Conservation (phyloP, 2,888 invertebrate species). For the Cheilosia soror region DNA sequence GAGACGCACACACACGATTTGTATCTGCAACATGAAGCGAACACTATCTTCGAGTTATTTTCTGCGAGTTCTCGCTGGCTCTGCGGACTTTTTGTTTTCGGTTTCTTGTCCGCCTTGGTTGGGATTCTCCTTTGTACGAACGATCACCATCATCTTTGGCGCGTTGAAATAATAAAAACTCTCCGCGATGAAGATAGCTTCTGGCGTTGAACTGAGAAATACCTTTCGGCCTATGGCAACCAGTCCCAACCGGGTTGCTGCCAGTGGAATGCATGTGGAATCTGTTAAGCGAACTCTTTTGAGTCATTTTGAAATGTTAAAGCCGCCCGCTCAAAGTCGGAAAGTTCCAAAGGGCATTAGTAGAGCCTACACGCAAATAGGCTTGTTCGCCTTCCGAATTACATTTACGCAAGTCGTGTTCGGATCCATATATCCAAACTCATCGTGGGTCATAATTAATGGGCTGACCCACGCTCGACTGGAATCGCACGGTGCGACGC, state of each 20-base stretch:
- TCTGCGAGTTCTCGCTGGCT: slow-evolving; percentile 54
- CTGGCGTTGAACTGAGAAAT: slow-evolving; percentile 43
- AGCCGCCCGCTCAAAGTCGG: slow-evolving; percentile 71
- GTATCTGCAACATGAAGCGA: slow-evolving; percentile 74
- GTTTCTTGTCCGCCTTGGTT: slow-evolving; percentile 52
- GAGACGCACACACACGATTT: slow-evolving; percentile 65
- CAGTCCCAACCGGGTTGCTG: slow-evolving; percentile 42
- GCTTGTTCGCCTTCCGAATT: slow-evolving; percentile 12
- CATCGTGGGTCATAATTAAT: slow-evolving; percentile 65
- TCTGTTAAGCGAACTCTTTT: slow-evolving; percentile 74
- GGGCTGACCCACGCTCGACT: slow-evolving; percentile 67
- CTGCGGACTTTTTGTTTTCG: slow-evolving; percentile 27
- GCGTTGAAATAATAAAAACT: slow-evolving; percentile 53
- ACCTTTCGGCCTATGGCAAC: slow-evolving; percentile 19
- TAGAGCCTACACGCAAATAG: not conserved
- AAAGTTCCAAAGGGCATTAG: slow-evolving; percentile 20
- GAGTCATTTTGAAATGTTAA: slow-evolving; percentile 71
- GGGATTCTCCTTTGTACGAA: slow-evolving; percentile 47
- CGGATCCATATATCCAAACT: slow-evolving; percentile 21
- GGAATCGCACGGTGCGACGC: slow-evolving; percentile 69
- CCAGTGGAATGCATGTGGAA: slow-evolving; percentile 66
- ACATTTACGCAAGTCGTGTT: slow-evolving; percentile 9
- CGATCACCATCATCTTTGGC: slow-evolving; percentile 59
- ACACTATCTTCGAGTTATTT: slow-evolving; percentile 73
- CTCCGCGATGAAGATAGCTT: slow-evolving; percentile 67